Base-by-base conservation (phyloP, 2,113 vertebrate genomes). In the Festucalex cinctus region DNA sequence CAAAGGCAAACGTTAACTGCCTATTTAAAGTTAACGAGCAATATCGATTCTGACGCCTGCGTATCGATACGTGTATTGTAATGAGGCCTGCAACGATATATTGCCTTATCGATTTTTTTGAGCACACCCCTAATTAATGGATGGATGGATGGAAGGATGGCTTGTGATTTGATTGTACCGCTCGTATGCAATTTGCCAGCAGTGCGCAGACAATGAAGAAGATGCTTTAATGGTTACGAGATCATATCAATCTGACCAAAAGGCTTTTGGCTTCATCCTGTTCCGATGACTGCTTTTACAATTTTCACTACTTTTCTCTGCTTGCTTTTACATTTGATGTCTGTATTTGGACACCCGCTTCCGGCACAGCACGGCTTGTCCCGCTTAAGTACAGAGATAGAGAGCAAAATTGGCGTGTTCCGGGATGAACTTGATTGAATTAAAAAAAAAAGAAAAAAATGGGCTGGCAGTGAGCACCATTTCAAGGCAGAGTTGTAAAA, bases 321-420 rank as follows among this genome's bases (percentile, higher is more conserved):
- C 24, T n/a, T 16, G 12, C n/a, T 14, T 56, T 14, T 57, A 1
- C 54, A 57, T 35, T 32, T 32, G 16, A 57, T 32, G 16, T 9
- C 54, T 57, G 32, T 57, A 57, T 57, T 57, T 57, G 26, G 54
- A 32, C 24, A 28, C 22, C 5, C 53, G 24, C 53, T 56, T 26
- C 53, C 53, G 16, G 54, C 54, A 56, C 24, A 57, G 54, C 54
- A 57, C 54, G 28, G 26, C 54, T 57, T 57, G 26, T 57, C 54
- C 54, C 16, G 14, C 54, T 57, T 5, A 61, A 39, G 20, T 41
- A n/a, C 36, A 20, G 36, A 41, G 37, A 57, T 28, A 10, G 57
- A 39, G 59, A 39, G n/a, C 36, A 7, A 61, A 61, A 61, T 41
- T n/a, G 1, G 41, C 12, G 10, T 26, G 60, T 62, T 62, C 39